Conservation (phyloP, 2,888 invertebrate species). For the Pristionchus arcanus region DNA sequence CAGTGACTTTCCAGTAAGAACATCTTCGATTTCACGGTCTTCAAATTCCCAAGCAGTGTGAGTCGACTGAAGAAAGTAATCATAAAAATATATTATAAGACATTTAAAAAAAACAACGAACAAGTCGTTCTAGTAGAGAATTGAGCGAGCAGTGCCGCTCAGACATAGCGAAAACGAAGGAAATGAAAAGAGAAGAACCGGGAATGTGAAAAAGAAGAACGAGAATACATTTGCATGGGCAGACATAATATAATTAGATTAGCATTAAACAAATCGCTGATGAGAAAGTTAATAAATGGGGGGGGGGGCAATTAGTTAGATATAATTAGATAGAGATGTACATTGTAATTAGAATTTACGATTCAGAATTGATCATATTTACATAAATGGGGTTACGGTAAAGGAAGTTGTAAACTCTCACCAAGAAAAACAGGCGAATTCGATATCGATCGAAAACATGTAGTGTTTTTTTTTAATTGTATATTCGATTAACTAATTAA, state of each 20-base stretch:
- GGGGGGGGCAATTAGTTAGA: background rate
- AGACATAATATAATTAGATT: background rate
- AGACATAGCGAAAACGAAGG: constrained; percentile 41
- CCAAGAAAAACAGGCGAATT: no score
- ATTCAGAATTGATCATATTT: no score
- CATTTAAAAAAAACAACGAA: background rate
- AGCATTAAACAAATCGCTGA: background rate
- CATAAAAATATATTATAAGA: background rate
- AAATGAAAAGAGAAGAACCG: constrained; percentile 17
- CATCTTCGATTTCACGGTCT: constrained; percentile 33
- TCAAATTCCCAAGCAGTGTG: constrained; percentile 37
- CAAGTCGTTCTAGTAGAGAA: constrained; percentile 52
- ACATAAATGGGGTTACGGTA: no score
- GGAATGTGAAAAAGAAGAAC: background rate
- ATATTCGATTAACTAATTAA: no score
- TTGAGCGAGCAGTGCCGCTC: constrained; percentile 44
- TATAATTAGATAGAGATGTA: background rate
- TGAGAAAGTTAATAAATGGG: background rate
- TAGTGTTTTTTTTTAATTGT: no score
- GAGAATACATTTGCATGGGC: background rate
- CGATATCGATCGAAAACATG: background rate
- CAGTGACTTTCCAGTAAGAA: constrained; percentile 34
- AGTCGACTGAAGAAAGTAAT: background rate
- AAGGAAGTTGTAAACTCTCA: no score
- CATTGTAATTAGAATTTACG: background rate